phyloP scores from a whole-genome alignment of 2,113 vertebrate genomes.

The Oncorhynchus nerka region DNA sequence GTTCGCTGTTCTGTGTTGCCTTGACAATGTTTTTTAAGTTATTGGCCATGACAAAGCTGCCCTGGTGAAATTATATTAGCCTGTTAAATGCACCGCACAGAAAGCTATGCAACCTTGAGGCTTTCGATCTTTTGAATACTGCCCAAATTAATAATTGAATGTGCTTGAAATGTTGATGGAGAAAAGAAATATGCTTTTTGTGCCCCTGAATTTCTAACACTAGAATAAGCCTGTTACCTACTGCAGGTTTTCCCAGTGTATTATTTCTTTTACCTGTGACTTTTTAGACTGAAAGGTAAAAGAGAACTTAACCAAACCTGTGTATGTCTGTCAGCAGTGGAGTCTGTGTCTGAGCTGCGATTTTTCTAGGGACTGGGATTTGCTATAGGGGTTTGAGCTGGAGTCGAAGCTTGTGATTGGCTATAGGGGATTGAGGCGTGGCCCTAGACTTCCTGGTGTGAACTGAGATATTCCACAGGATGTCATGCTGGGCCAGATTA shows the following conservation, averaged over 20 bases:
- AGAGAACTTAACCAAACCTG: constrained; percentile 26
- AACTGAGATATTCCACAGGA: constrained; percentile 45
- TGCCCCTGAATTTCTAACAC: no score
- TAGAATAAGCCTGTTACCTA: no score
- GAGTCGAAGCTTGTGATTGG: constrained; percentile 31
- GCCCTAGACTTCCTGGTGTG: constrained; percentile 49
- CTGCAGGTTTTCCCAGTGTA: no score
- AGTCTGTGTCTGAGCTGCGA: constrained; percentile 42
- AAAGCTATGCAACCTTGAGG: not conserved
- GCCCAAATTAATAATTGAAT: not conserved
- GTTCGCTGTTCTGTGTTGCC: no score
- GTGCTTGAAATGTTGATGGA: not conserved
- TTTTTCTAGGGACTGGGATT: constrained; percentile 20
- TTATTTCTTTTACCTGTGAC: no score
- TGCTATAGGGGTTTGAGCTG: constrained; percentile 37
- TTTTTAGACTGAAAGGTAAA: not conserved
- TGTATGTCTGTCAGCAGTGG: constrained; percentile 37
- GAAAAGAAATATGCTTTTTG: no score
- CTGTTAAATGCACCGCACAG: not conserved
- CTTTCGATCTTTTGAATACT: not conserved
- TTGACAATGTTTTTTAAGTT: not conserved
- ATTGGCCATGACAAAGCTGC: not conserved
- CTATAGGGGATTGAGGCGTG: constrained; percentile 55
- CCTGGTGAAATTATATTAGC: not conserved
- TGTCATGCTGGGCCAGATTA: constrained; percentile 47